phyloP scores from a whole-genome alignment of 1,140 invertebrate species.

The Trachelipus rathkii region DNA sequence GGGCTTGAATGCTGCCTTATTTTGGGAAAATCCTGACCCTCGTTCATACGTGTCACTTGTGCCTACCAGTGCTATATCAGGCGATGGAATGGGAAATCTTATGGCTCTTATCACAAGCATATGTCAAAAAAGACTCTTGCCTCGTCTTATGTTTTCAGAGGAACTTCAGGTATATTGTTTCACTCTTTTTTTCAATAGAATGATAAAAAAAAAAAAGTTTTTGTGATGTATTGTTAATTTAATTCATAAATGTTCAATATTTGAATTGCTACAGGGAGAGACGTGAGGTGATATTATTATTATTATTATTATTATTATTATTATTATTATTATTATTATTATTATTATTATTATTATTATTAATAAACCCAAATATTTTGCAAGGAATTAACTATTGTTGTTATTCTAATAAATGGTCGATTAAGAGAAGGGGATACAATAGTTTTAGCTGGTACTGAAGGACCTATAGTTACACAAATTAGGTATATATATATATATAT shows the following conservation, averaged over 20 bases:
- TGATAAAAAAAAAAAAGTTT: too few relatives aligned
- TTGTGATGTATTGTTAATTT: too few relatives aligned
- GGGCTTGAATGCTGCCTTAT: slow-evolving; percentile 90
- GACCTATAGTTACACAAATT: slow-evolving; percentile 96
- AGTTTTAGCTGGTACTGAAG: slow-evolving; percentile 93
- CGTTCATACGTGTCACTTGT: slow-evolving; percentile 91
- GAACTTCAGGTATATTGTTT: slow-evolving; percentile 65
- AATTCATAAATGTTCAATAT: too few relatives aligned
- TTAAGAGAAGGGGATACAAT: slow-evolving; percentile 89
- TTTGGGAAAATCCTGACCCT: slow-evolving; percentile 89
- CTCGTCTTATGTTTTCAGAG: slow-evolving; percentile 85
- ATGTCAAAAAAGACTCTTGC: slow-evolving; percentile 84
- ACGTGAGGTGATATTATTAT: too few relatives aligned
- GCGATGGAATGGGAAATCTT: slow-evolving; percentile 98
- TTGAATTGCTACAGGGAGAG: too few relatives aligned
- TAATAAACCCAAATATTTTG: too few relatives aligned
- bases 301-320: too few relatives aligned
- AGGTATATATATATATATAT: slow-evolving; percentile 31
- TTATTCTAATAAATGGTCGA: slow-evolving; percentile 94
- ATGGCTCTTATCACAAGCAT: slow-evolving; percentile 87
- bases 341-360: too few relatives aligned
- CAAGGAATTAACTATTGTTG: slow-evolving; percentile 98
- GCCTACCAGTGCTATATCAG: slow-evolving; percentile 93
- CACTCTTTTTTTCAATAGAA: background rate
- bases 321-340: too few relatives aligned